A percentile compares a stretch with the other conserved stretches of the same genome.
phyloP scores from a whole-genome alignment of 2,888 invertebrate species.

The Eurytoma adleriae region DNA sequence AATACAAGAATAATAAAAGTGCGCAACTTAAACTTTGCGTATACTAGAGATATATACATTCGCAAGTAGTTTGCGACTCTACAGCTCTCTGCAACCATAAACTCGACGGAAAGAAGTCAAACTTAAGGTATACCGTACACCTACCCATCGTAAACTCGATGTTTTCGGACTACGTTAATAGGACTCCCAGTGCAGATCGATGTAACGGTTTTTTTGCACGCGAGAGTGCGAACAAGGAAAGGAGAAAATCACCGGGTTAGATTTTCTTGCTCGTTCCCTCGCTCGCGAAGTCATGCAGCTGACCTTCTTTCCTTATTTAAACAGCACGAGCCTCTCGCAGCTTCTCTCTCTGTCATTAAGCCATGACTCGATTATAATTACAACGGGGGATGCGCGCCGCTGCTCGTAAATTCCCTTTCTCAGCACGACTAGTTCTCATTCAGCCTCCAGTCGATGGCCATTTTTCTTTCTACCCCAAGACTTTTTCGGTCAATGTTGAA shows the following conservation, averaged over 20 bases:
- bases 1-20: constrained; percentile 16
- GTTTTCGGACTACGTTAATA: not conserved
- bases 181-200: not conserved
- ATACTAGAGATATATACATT: not conserved
- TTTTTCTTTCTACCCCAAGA: too few species aligned
- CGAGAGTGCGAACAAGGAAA: constrained; percentile 2
- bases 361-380: constrained; percentile 39
- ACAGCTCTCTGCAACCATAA: not conserved
- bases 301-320: constrained; percentile 51
- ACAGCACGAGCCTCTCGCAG: not conserved
- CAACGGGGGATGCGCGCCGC: not conserved
- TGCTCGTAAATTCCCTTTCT: too few species aligned
- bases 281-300: constrained; percentile 17
- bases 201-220: constrained; percentile 24
- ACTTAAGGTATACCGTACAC: not conserved
- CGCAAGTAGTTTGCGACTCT: not conserved
- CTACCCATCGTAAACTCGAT: not conserved
- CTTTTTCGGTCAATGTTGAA: too few species aligned
- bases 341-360: constrained; percentile 24
- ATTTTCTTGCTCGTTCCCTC: not conserved
- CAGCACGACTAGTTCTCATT: too few species aligned
- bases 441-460: too few species aligned
- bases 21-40: not conserved
- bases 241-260: not conserved
- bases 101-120: constrained; percentile 1